Base-by-base conservation (phyloP, 2,888 invertebrate species). In the Gortyna flavago region DNA sequence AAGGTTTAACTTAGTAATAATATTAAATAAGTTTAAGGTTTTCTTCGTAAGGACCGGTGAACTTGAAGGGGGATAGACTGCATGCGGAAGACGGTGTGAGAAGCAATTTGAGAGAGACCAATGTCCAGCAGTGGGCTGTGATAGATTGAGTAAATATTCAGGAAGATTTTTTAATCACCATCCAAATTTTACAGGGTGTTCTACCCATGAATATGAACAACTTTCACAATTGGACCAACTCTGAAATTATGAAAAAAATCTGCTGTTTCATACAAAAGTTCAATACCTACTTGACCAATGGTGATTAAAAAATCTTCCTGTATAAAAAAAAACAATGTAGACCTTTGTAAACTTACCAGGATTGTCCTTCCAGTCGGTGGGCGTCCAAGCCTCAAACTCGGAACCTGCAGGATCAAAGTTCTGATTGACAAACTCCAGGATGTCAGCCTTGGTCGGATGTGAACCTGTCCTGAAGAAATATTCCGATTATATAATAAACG, bases 401-500 rank as follows among this genome's bases (percentile, higher is more conserved):
- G 97, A 97, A 0, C 98, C 98, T 65, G 97, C 97, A 51, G 97
- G 97, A n/a, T 98, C 98, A 89, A 98, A 98, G 89, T 97, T 97
- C 62, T 97, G 95, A 51, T 96, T 93, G 0, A 98, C 97, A 88
- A 97, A 97, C 88, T 93, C 92, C 88, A 93, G 92, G 75, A 97
- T 92, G 81, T 97, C 96, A 59, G 95, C 92, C 84, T 94, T 95
- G 59, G 94, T 96, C 66, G 97, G 97, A 8, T 93, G 93, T 44
- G 95, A 95, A 84, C 93, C 93, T 84, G 97, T 97, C 89, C 95
- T 94, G 87, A 92, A 93, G 86, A 68, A 90, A 87, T 87, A 87
- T 92, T 83, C 72, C 73, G 83, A 86, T 89, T 85, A 88, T 88
- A 86, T 38, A 80, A 71, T 72, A 70, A 59, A 76, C n/a, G 41